Percentiles rank a stretch among this genome's conserved stretches.
Evolutionary conservation across 1,140 invertebrate genomes (phyloP).

Genomic region (Brachionus manjavacas): DNA sequence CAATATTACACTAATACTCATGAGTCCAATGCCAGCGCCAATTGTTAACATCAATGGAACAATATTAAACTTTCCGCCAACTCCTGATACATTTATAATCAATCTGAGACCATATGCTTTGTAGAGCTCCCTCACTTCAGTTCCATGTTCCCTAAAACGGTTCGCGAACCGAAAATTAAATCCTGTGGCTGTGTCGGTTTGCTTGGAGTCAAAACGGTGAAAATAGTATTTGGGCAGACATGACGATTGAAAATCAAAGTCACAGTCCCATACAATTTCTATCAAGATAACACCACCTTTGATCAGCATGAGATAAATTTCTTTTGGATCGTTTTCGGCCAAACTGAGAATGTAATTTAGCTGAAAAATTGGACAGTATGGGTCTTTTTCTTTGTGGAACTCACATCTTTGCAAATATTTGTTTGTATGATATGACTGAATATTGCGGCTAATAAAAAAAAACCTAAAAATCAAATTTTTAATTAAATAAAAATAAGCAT

Average conservation of each 20-base stretch:
- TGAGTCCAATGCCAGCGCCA: slow-evolving; percentile 60
- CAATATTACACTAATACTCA: slow-evolving; percentile 51
- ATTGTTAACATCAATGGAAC: slow-evolving; percentile 60
- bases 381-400: slow-evolving; percentile 45
- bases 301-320: slow-evolving; percentile 8
- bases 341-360: slow-evolving; percentile 56
- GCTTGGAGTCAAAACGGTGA: slow-evolving; percentile 49
- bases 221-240: slow-evolving; percentile 61
- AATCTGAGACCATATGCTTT: slow-evolving; percentile 62
- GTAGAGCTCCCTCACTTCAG: slow-evolving; percentile 56
- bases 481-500: not conserved
- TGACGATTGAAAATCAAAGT: slow-evolving; percentile 57
- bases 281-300: slow-evolving; percentile 60
- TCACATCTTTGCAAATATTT: slow-evolving; percentile 6
- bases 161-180: slow-evolving; percentile 62
- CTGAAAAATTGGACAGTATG: slow-evolving; percentile 60
- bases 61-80: slow-evolving; percentile 59
- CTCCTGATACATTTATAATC: slow-evolving; percentile 58
- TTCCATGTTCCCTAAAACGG: slow-evolving; percentile 52
- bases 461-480: not conserved
- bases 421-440: slow-evolving; percentile 17
- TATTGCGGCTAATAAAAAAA: not conserved
- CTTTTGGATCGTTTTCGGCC: slow-evolving; percentile 53
- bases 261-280: slow-evolving; percentile 60
- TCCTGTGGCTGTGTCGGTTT: slow-evolving; percentile 53